Percentiles rank a stretch among this genome's conserved stretches.
These are phyloP conservation scores for Philaethria dido DNA, from an alignment of 2,888 invertebrate genomes.

Conservation along the genomic window DNA sequence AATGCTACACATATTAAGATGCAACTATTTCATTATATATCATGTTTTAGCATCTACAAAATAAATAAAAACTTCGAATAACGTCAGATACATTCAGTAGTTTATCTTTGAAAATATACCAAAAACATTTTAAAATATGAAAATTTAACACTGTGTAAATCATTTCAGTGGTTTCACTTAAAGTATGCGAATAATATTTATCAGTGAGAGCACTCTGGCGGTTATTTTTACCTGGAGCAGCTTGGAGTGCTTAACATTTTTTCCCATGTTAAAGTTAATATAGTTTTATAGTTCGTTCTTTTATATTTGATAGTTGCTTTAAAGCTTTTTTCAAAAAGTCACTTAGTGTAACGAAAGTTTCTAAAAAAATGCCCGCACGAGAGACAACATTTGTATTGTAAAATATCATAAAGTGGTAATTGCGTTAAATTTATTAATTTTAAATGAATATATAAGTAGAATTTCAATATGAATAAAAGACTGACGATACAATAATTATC, in stretches of 20 bases:
- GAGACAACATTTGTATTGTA: too few species aligned
- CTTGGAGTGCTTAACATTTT: background rate
- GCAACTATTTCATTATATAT: background rate
- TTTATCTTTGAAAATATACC: background rate
- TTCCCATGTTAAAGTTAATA: background rate
- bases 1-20: background rate
- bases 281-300: background rate
- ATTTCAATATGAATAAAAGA: too few species aligned
- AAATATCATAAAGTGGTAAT: too few species aligned
- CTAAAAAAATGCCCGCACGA: too few species aligned
- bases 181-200: slow-evolving; percentile 9
- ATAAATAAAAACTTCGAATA: background rate
- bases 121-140: background rate
- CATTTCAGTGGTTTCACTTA: slow-evolving; percentile 1
- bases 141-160: slow-evolving; percentile 5
- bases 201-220: background rate
- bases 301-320: background rate
- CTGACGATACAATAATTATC: too few species aligned
- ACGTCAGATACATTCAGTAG: background rate
- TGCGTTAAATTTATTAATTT: too few species aligned
- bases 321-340: background rate
- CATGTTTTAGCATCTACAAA: background rate
- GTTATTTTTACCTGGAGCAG: background rate
- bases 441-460: too few species aligned
- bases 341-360: background rate